phyloP scores from a whole-genome alignment of 2,113 vertebrate genomes.

The Eonycteris spelaea region DNA sequence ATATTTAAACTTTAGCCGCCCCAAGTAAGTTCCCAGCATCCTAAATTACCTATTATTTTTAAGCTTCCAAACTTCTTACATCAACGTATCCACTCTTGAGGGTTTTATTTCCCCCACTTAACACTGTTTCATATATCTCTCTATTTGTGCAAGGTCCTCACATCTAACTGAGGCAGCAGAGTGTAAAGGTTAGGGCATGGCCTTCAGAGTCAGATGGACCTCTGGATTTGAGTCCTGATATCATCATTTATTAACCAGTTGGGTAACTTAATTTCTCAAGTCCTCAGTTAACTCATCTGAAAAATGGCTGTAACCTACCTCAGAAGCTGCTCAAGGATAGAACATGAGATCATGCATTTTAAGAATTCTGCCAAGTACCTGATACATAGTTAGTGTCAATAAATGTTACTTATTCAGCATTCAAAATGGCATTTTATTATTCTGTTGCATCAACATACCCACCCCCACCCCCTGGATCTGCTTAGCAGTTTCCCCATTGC shows the following conservation, averaged over 20 bases:
- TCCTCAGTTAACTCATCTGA: not conserved
- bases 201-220: not conserved
- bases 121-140: not conserved
- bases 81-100: not conserved
- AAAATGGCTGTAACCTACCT: not conserved
- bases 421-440: not conserved
- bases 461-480: not conserved
- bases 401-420: not conserved
- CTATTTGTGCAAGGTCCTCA: not conserved
- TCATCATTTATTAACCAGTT: not conserved
- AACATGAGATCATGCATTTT: not conserved
- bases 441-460: not conserved
- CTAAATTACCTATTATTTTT: not conserved
- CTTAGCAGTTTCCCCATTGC: not conserved
- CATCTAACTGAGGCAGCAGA: not conserved
- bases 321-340: not conserved
- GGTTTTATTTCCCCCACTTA: not conserved
- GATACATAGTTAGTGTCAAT: not conserved
- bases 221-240: not conserved
- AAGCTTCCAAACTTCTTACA: not conserved
- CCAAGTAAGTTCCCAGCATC: not conserved
- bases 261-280: not conserved
- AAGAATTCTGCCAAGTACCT: not conserved
- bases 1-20: not conserved
- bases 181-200: not conserved